Conservation (phyloP, 2,888 invertebrate species). For the Hypselothyrea guttata region DNA sequence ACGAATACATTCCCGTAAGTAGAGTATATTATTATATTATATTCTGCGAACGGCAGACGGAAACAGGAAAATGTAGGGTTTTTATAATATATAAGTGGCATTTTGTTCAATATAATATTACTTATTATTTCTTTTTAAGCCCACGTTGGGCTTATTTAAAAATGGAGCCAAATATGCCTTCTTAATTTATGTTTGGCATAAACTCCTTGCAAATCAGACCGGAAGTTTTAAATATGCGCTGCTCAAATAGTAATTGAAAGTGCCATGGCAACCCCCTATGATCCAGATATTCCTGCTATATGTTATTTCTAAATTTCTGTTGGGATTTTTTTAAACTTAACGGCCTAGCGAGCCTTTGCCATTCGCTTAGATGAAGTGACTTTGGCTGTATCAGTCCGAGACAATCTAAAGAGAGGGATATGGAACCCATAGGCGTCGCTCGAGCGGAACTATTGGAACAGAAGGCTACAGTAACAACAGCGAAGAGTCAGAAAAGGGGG, state of each 20-base stretch:
- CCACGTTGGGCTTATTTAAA: too few relatives aligned
- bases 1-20: not conserved
- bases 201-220: too few relatives aligned
- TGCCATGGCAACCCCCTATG: conserved; percentile 15
- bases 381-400: conserved; percentile 18
- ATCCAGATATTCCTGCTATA: not conserved
- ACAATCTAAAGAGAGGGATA: conserved; percentile 21
- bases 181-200: too few relatives aligned
- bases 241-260: not conserved
- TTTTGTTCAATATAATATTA: too few relatives aligned
- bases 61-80: too few relatives aligned
- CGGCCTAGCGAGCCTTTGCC: too few relatives aligned
- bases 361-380: conserved; percentile 17
- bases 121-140: too few relatives aligned
- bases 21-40: not conserved
- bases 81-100: too few relatives aligned
- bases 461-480: conserved; percentile 29
- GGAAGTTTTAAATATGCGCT: not conserved
- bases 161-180: too few relatives aligned
- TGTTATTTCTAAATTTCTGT: too few relatives aligned
- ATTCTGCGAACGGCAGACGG: too few relatives aligned
- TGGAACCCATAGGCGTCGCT: conserved; percentile 32
- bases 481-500: conserved; percentile 4
- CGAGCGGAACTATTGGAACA: conserved; percentile 48
- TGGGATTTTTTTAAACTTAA: too few relatives aligned